phyloP scores from a whole-genome alignment of 2,797 vertebrate genomes.

The Acipenser ruthenus region DNA sequence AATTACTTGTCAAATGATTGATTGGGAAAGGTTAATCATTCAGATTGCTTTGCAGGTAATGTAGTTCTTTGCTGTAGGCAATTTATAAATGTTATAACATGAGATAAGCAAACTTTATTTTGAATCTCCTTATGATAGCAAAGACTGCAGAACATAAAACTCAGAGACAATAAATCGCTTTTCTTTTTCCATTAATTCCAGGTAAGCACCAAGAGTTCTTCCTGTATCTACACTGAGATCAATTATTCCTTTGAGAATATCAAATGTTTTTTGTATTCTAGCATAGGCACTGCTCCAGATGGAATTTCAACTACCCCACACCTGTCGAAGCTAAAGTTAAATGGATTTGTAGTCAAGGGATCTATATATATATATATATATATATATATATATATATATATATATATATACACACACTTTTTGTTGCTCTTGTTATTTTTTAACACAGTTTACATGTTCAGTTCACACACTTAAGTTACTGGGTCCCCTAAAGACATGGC shows the following conservation, averaged over 20 bases:
- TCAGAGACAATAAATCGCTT: constrained; percentile 48
- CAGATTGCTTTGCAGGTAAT: constrained; percentile 57
- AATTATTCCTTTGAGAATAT: constrained; percentile 39
- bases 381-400: too few relatives aligned
- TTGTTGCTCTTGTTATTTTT: too few relatives aligned
- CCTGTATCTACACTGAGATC: constrained; percentile 46
- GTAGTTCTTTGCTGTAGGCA: constrained; percentile 56
- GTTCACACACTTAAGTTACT: too few relatives aligned
- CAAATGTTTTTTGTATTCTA: constrained; percentile 8
- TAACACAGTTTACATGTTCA: too few relatives aligned
- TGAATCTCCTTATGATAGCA: constrained; percentile 37
- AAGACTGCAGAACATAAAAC: constrained; percentile 58
- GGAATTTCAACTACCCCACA: not conserved
- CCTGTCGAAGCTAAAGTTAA: constrained; percentile 1
- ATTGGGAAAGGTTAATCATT: constrained; percentile 52
- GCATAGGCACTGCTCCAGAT: constrained; percentile 17
- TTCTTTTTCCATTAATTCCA: constrained; percentile 38
- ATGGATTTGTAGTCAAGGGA: too few relatives aligned
- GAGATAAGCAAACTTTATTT: constrained; percentile 50
- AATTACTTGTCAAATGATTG: constrained; percentile 39
- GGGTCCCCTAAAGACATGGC: too few relatives aligned
- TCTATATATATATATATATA: too few relatives aligned
- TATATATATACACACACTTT: too few relatives aligned
- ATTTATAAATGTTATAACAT: constrained; percentile 56
- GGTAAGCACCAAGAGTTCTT: constrained; percentile 57